These are phyloP conservation scores for Pangasius macronema DNA, from an alignment of 2,797 vertebrate genomes.

Conservation along the genomic window DNA sequence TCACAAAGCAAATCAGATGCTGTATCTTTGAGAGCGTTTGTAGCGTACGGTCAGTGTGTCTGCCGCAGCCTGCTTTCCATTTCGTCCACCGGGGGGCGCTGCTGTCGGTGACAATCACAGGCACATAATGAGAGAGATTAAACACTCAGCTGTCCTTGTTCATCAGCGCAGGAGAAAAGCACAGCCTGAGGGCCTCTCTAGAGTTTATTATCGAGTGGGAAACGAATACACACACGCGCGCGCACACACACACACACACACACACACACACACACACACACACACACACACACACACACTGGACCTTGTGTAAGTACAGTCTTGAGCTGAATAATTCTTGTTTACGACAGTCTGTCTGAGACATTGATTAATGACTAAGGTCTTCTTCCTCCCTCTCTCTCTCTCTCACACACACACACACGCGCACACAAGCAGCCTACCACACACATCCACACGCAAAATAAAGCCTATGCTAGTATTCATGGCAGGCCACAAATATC, in stretches of 20 bases:
- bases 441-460: neutral
- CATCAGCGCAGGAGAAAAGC: conserved; percentile 35
- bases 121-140: neutral
- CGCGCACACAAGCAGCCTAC: neutral
- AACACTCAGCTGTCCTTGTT: conserved; percentile 29
- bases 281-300: conserved; percentile 31
- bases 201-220: conserved; percentile 39
- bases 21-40: too few species aligned
- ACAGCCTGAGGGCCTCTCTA: conserved; percentile 26
- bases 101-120: conserved; percentile 15
- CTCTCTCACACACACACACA: conserved; percentile 4
- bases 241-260: neutral
- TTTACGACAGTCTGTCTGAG: conserved; percentile 49
- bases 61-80: neutral
- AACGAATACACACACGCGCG: neutral
- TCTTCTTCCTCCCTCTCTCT: conserved; percentile 21
- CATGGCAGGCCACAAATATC: neutral
- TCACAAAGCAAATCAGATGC: neutral
- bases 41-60: neutral
- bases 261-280: conserved; percentile 16
- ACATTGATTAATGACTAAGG: conserved; percentile 46
- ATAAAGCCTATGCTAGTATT: neutral
- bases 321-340: conserved; percentile 44
- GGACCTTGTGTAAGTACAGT: conserved; percentile 52
- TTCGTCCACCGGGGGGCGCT: conserved; percentile 39